These are phyloP conservation scores for Drosophila malerkotliana DNA, from an alignment of 1,140 invertebrate species.

Conservation along the genomic window DNA sequence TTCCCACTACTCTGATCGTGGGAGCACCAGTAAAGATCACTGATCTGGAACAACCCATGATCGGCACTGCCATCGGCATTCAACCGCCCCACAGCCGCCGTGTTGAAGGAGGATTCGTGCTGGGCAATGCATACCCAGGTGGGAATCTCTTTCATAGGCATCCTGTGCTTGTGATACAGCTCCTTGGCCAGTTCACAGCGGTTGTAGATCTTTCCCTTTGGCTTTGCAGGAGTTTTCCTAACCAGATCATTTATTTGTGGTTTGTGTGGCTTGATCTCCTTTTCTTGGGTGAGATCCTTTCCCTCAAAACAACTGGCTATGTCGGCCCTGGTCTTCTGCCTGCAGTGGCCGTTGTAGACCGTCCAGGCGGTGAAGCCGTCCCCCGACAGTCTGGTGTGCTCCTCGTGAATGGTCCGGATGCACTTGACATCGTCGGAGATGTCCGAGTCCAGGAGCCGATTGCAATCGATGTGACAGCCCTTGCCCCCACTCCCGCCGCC, in stretches of 20 bases:
- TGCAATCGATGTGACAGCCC: conserved; percentile 87
- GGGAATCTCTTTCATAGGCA: conserved; percentile 68
- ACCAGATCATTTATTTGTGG: conserved; percentile 13
- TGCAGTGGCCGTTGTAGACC: conserved; percentile 86
- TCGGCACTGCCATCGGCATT: conserved; percentile 85
- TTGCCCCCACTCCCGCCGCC: conserved; percentile 85
- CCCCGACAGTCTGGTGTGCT: conserved; percentile 87
- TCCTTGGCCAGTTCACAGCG: conserved; percentile 89
- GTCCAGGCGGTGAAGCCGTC: conserved; percentile 90
- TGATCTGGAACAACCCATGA: conserved; percentile 85
- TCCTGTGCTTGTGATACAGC: conserved; percentile 85
- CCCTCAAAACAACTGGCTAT: conserved; percentile 65
- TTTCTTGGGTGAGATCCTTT: conserved; percentile 4
- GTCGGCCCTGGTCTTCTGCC: conserved; percentile 67
- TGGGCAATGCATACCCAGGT: conserved; percentile 91
- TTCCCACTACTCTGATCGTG: conserved; percentile 85
- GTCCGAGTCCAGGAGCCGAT: conserved; percentile 87
- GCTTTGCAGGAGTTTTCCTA: conserved; percentile 13
- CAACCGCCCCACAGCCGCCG: conserved; percentile 86
- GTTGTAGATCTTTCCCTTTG: conserved; percentile 86
- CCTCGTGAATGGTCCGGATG: conserved; percentile 86
- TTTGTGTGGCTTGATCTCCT: not conserved
- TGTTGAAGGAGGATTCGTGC: conserved; percentile 89
- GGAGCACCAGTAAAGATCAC: conserved; percentile 89
- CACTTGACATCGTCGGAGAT: conserved; percentile 88